A percentile compares a stretch with the other conserved stretches of the same genome.
phyloP scores from a whole-genome alignment of 2,888 invertebrate genomes.

The Plusia festucae region DNA sequence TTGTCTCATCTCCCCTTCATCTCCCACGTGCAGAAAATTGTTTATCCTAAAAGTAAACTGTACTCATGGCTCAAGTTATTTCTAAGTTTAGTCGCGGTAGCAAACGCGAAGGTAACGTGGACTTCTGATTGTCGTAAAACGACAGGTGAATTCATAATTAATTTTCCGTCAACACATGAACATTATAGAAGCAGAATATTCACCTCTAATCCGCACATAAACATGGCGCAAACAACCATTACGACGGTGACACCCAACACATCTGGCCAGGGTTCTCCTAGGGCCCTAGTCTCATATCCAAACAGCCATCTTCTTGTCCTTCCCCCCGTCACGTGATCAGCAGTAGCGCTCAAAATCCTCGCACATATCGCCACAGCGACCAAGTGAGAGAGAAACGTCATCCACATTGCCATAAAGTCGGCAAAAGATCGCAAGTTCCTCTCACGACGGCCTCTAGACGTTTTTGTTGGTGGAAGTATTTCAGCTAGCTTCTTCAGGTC shows the following conservation, averaged over 20 bases:
- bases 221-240: slow-evolving; percentile 90
- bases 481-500: slow-evolving; percentile 81
- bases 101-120: too few relatives aligned
- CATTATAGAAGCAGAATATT: slow-evolving; percentile 22
- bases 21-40: too few relatives aligned
- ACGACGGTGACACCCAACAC: slow-evolving; percentile 90
- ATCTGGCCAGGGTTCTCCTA: slow-evolving; percentile 91
- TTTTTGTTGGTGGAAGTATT: slow-evolving; percentile 79
- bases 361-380: slow-evolving; percentile 91
- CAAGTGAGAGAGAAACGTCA: slow-evolving; percentile 89
- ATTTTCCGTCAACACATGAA: too few relatives aligned
- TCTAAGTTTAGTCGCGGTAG: too few relatives aligned
- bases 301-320: slow-evolving; percentile 90
- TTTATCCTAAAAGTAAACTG: too few relatives aligned
- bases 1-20: too few relatives aligned
- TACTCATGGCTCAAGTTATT: too few relatives aligned
- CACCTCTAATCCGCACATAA: slow-evolving; percentile 91
- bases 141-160: not conserved
- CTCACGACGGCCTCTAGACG: slow-evolving; percentile 78
- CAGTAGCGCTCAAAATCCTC: slow-evolving; percentile 90
- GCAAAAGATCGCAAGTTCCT: slow-evolving; percentile 86
- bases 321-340: slow-evolving; percentile 90
- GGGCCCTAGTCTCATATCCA: slow-evolving; percentile 88
- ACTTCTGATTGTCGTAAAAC: not conserved
- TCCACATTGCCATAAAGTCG: slow-evolving; percentile 90